phyloP scores from a whole-genome alignment of 2,888 invertebrate species.

The Invenusta paracnida region DNA sequence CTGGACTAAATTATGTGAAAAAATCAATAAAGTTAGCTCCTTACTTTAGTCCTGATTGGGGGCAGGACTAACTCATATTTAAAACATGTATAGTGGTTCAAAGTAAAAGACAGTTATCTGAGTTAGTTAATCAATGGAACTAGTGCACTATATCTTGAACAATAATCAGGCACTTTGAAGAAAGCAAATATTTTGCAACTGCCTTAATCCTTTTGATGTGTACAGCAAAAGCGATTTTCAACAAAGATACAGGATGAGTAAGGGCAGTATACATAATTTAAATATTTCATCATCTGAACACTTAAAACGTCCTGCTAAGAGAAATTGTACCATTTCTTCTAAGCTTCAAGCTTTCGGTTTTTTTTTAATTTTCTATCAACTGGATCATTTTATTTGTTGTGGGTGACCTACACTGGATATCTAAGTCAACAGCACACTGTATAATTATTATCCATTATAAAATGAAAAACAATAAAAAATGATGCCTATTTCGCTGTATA shows the following conservation, averaged over 20 bases:
- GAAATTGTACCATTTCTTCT: slow-evolving; percentile 19
- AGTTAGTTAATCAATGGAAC: slow-evolving; percentile 1
- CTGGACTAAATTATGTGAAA: slow-evolving; percentile 7
- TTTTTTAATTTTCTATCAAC: slow-evolving; percentile 5
- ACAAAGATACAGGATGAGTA: background rate
- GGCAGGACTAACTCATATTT: slow-evolving; percentile 4
- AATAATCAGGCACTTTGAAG: slow-evolving; percentile 16
- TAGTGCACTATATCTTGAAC: slow-evolving; percentile 13
- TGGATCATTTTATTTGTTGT: slow-evolving; percentile 26
- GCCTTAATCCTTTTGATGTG: background rate
- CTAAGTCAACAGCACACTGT: background rate
- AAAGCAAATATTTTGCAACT: background rate
- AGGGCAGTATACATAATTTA: background rate
- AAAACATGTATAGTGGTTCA: slow-evolving; percentile 7
- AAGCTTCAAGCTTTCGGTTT: background rate
- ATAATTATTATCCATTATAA: no score
- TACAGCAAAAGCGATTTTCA: background rate
- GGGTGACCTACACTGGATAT: slow-evolving; percentile 3
- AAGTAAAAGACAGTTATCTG: slow-evolving; percentile 18
- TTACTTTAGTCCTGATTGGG: background rate
- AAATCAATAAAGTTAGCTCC: slow-evolving; percentile 21
- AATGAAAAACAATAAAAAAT: no score
- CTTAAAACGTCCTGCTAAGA: slow-evolving; percentile 8
- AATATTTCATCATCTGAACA: slow-evolving; percentile 18
- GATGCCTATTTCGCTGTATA: no score